These are phyloP conservation scores for Ibidorhyncha struthersii DNA, from an alignment of 2,113 vertebrate species.

Conservation along the genomic window DNA sequence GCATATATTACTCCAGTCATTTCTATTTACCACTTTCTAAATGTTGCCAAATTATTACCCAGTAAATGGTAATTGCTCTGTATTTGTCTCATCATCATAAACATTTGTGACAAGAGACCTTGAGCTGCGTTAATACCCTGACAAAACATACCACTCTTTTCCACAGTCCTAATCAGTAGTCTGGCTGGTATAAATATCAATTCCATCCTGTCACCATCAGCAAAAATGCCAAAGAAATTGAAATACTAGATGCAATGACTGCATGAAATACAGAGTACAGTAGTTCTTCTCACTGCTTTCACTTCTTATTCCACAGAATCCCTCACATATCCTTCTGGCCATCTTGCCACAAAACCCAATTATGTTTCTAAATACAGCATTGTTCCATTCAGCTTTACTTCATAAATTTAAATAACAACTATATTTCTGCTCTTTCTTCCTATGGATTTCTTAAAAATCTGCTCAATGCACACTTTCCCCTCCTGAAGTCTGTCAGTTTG, in stretches of 20 bases:
- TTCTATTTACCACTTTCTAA: slow-evolving; percentile 21
- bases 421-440: neutral
- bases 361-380: neutral
- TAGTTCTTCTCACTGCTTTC: neutral
- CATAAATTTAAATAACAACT: neutral
- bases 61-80: slow-evolving; percentile 14
- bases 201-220: neutral
- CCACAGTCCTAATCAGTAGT: neutral
- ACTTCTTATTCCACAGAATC: neutral
- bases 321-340: neutral
- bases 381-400: neutral
- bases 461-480: neutral
- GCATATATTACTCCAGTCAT: slow-evolving; percentile 2
- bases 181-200: neutral
- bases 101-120: slow-evolving; percentile 24
- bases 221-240: neutral
- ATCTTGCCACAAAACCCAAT: neutral
- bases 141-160: neutral
- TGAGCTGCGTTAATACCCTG: neutral
- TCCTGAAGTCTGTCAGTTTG: neutral
- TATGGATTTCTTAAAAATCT: neutral
- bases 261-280: neutral
- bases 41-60: slow-evolving; percentile 7
- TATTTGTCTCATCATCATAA: slow-evolving; percentile 40
- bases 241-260: neutral